A percentile compares a stretch with the other conserved stretches of the same genome.
phyloP scores from a whole-genome alignment of 1,140 invertebrate species.

The Augochlora pura region DNA sequence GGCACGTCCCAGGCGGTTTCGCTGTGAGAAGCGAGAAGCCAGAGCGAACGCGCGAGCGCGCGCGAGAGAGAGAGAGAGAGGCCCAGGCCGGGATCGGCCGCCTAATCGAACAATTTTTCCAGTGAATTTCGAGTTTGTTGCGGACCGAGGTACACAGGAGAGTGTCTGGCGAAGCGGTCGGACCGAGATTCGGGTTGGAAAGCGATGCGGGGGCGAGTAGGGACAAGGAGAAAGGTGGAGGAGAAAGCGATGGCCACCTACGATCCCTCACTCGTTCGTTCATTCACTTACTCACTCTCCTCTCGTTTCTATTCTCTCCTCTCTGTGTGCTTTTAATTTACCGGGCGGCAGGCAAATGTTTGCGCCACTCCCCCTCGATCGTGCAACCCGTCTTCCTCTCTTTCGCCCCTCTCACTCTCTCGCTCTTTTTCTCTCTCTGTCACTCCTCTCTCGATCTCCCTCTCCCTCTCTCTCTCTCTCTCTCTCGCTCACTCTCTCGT shows the following conservation, averaged over 20 bases:
- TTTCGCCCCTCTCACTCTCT: no score
- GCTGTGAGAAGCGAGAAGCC: no score
- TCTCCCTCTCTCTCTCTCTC: constrained; percentile 65
- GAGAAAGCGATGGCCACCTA: constrained; percentile 63
- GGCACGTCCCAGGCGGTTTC: no score
- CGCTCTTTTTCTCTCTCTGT: constrained; percentile 56
- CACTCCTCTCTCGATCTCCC: constrained; percentile 35
- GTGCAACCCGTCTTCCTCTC: constrained; percentile 72
- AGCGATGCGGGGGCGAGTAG: constrained; percentile 4
- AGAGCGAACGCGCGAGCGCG: no score
- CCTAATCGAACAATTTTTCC: constrained; percentile 46
- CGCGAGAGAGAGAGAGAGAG: no score
- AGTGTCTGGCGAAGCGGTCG: constrained; percentile 6
- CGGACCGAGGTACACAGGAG: constrained; percentile 25
- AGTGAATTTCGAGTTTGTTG: constrained; percentile 41
- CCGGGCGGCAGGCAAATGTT: constrained; percentile 81
- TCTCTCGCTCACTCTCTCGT: constrained; percentile 38
- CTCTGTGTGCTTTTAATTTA: constrained; percentile 81
- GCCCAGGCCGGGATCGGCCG: no score
- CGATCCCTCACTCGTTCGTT: constrained; percentile 60
- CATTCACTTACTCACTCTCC: constrained; percentile 74
- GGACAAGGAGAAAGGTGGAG: neutral
- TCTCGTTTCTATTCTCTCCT: constrained; percentile 74
- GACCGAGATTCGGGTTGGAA: constrained; percentile 22
- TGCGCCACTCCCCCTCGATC: constrained; percentile 79